These are phyloP conservation scores for Hyposmocoma kahamanoa DNA, from an alignment of 1,140 invertebrate species.

Conservation along the genomic window DNA sequence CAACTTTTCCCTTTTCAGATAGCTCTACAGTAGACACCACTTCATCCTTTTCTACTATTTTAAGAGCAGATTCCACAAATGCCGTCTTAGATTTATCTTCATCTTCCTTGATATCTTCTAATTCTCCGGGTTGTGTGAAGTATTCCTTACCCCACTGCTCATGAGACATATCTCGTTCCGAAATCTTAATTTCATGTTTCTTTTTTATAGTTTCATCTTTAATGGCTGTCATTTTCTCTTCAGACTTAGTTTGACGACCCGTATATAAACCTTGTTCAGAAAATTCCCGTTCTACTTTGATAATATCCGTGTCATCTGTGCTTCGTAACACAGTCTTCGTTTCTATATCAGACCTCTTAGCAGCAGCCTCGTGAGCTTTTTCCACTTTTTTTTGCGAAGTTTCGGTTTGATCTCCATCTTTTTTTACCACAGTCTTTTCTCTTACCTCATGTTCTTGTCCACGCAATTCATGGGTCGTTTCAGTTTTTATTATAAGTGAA, in stretches of 20 bases:
- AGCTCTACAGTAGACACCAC: slow-evolving; percentile 57
- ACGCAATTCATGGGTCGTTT: slow-evolving; percentile 63
- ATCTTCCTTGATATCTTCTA: slow-evolving; percentile 60
- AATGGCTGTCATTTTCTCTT: slow-evolving; percentile 69
- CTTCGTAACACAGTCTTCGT: slow-evolving; percentile 64
- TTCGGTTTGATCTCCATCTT: slow-evolving; percentile 65
- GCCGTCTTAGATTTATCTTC: slow-evolving; percentile 55
- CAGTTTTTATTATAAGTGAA: slow-evolving; percentile 65
- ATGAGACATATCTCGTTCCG: slow-evolving; percentile 69
- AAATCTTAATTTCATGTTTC: slow-evolving; percentile 69
- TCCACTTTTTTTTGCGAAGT: slow-evolving; percentile 63
- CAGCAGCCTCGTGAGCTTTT: slow-evolving; percentile 64
- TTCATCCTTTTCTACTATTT: slow-evolving; percentile 70
- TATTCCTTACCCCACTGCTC: slow-evolving; percentile 74
- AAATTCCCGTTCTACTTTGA: slow-evolving; percentile 65
- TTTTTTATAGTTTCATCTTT: slow-evolving; percentile 69
- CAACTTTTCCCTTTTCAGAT: slow-evolving; percentile 66
- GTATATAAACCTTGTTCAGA: slow-evolving; percentile 65
- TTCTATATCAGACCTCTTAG: slow-evolving; percentile 64
- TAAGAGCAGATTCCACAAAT: slow-evolving; percentile 58
- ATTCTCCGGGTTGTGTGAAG: slow-evolving; percentile 64
- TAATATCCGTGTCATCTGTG: slow-evolving; percentile 57
- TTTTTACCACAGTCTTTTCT: slow-evolving; percentile 60
- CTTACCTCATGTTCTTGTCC: slow-evolving; percentile 68
- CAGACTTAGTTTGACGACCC: slow-evolving; percentile 69